Conservation (phyloP, 2,797 vertebrate genomes). For the Coendou prehensilis region DNA sequence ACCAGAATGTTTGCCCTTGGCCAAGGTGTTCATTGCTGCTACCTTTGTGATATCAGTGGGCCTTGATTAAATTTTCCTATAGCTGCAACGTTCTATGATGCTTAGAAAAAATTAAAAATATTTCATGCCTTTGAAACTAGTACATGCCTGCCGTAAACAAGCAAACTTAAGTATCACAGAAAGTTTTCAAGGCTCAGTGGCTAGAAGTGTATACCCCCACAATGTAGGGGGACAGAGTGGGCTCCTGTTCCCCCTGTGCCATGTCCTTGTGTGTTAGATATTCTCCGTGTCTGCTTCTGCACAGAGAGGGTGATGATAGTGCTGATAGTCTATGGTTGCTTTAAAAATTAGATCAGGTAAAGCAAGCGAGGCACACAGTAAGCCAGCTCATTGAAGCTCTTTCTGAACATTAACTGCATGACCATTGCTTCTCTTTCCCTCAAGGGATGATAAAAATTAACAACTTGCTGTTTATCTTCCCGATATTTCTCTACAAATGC, state of each 20-base stretch:
- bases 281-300: accelerated
- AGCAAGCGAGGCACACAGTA: accelerated
- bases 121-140: not conserved
- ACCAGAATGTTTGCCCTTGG: not conserved
- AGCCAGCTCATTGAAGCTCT: accelerated
- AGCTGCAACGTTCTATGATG: not conserved
- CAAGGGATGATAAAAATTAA: accelerated
- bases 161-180: too few relatives aligned
- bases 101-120: not conserved
- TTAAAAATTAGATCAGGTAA: not conserved
- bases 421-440: not conserved
- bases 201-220: not conserved
- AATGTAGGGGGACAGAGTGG: not conserved
- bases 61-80: not conserved
- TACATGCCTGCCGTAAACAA: not conserved
- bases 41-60: not conserved
- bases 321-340: not conserved
- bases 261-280: accelerated
- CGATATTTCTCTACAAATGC: not conserved
- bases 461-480: accelerated
- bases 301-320: accelerated
- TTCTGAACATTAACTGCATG: accelerated
- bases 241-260: accelerated
- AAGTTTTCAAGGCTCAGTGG: not conserved
- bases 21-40: accelerated